These are phyloP conservation scores for Acanthurus tractus DNA, from an alignment of 2,797 vertebrate genomes.

Conservation along the genomic window DNA sequence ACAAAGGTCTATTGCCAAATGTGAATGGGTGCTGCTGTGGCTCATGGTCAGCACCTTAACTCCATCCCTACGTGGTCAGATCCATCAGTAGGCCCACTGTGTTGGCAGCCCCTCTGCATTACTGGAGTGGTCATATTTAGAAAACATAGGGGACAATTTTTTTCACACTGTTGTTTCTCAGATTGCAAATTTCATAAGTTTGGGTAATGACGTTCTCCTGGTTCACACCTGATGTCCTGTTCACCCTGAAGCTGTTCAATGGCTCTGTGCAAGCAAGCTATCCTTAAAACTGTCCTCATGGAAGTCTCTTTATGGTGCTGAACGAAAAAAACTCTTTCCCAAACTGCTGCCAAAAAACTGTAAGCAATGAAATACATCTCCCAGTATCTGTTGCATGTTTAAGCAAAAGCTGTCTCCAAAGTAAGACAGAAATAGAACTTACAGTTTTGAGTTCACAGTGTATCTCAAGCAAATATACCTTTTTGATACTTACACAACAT, in stretches of 20 bases:
- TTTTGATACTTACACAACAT: background rate
- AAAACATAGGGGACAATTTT: background rate
- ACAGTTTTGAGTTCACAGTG: background rate
- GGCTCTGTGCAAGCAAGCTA: too few species aligned
- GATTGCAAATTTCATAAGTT: too few species aligned
- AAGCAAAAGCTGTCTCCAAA: too few species aligned
- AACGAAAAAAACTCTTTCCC: too few species aligned
- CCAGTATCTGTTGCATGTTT: too few species aligned
- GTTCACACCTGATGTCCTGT: background rate
- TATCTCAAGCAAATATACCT: background rate
- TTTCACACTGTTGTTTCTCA: background rate
- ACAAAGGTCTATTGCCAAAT: background rate
- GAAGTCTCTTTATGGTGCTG: too few species aligned
- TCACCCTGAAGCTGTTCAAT: background rate
- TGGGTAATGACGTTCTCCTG: background rate
- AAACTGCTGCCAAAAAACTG: too few species aligned
- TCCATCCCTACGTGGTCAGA: background rate
- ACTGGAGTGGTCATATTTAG: background rate
- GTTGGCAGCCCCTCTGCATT: background rate
- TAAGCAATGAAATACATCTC: too few species aligned
- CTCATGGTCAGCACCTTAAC: background rate
- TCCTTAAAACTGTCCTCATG: too few species aligned
- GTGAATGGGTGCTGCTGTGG: accelerated
- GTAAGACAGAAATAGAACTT: too few species aligned
- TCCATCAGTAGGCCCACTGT: background rate